Conservation (phyloP, 2,797 vertebrate genomes). For the Cyprinella venusta region DNA sequence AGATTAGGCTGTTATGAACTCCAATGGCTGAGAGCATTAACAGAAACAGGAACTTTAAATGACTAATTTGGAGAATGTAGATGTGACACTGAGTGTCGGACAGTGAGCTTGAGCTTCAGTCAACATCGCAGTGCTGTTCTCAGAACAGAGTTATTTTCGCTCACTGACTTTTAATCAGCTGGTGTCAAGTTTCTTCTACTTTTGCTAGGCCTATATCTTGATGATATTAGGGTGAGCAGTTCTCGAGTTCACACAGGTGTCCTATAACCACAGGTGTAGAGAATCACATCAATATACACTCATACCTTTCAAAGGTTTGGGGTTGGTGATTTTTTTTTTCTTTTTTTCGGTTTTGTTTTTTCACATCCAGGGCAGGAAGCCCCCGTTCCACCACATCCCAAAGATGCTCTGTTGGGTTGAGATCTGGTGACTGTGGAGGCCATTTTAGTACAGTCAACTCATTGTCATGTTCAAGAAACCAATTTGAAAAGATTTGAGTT, state of each 20-base stretch:
- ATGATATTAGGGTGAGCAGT: too few species aligned
- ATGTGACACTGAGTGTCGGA: not conserved
- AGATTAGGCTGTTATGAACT: constrained; percentile 16
- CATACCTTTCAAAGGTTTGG: not conserved
- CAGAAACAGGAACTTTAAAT: constrained; percentile 46
- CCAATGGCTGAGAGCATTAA: not conserved
- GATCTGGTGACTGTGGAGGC: too few species aligned
- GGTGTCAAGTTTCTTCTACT: not conserved
- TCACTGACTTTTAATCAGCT: not conserved
- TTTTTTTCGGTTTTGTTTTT: too few species aligned
- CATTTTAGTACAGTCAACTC: too few species aligned
- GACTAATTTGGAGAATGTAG: constrained; percentile 21
- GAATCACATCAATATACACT: not conserved
- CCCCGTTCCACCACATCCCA: too few species aligned
- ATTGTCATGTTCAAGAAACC: too few species aligned
- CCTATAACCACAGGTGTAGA: not conserved
- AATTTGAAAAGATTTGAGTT: too few species aligned
- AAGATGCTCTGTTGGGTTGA: too few species aligned
- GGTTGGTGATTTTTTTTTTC: not conserved
- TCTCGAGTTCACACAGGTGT: not conserved
- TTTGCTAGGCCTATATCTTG: not conserved
- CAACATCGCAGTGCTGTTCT: not conserved
- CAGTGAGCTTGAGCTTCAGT: not conserved
- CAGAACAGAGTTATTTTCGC: not conserved
- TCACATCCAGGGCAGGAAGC: too few species aligned